A percentile compares a stretch with the other conserved stretches of the same genome.
phyloP scores from a whole-genome alignment of 2,113 vertebrate species.

The Thryonomys swinderianus region DNA sequence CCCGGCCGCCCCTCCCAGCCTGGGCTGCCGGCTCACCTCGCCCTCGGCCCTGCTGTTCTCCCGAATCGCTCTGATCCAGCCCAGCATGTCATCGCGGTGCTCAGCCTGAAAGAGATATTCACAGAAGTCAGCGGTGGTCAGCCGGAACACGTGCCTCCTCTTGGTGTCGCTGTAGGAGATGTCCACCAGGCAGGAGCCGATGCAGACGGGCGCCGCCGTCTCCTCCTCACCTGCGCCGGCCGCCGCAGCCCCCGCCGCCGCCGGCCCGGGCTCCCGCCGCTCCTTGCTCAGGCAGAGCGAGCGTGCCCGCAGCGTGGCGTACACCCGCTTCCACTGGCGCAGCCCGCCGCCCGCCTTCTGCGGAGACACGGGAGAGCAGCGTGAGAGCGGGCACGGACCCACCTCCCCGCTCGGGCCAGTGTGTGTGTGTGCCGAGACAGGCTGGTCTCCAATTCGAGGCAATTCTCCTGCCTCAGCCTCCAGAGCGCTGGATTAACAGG shows the following conservation, averaged over 20 bases:
- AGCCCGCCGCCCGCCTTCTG: constrained; percentile 97
- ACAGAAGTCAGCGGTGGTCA: constrained; percentile 99
- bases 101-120: constrained; percentile 99
- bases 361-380: constrained; percentile 67
- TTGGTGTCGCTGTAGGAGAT: constrained; percentile 99
- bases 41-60: constrained; percentile 97
- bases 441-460: not conserved
- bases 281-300: constrained; percentile 97
- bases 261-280: constrained; percentile 94
- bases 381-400: constrained; percentile 15
- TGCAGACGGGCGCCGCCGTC: constrained; percentile 96
- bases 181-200: constrained; percentile 98
- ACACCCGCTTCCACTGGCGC: constrained; percentile 97
- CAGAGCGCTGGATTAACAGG: not conserved
- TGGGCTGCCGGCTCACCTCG: constrained; percentile 91
- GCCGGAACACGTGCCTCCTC: constrained; percentile 96
- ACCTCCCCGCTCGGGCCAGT: rapidly evolving
- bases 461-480: not conserved
- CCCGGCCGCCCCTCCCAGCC: not conserved
- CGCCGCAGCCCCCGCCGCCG: constrained; percentile 85
- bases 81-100: constrained; percentile 98
- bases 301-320: constrained; percentile 93
- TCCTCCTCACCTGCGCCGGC: constrained; percentile 91
- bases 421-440: not conserved
- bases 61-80: constrained; percentile 97